Evolutionary conservation across 2,797 vertebrate species (phyloP), one percentile per base, ranked within the genome.

Genomic region (Clarias laeviceps): DNA sequence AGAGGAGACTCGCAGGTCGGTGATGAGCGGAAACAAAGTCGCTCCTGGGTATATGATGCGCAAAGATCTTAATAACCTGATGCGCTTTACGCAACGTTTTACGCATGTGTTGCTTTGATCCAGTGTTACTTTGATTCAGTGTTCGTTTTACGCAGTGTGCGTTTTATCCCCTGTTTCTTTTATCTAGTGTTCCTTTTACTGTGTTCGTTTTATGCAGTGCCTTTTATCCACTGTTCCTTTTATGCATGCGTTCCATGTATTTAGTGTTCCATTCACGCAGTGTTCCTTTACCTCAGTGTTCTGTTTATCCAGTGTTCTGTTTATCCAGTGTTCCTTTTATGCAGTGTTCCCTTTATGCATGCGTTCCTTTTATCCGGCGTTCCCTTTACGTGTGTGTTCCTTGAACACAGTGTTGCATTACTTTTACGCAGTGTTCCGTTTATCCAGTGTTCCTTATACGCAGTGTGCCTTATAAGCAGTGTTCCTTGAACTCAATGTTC

Each of bases 1-100:
- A 97, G 92, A 94, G 95, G 86, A 94, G 96, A 50, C 95, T 97
- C 90, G 95, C 97, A 97, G 97, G 97, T 98, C 94, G 94, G 97
- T 96, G 62, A 80, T 18, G 40, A 54, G 40, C 62, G 22, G 0
- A 80, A 5, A 4, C 76, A 1, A 0, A 2, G 18, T 8, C 22
- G 17, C 9, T 1, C 57, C 18, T 27, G 22, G 32, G 22, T 34
- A 17, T 7, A 6, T 79, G 12, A 61, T 3, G 3, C 27, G 29
- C 20, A 78, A 20, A 14, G 29, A 11, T n/a, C 9, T 72, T 54
- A 27, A 27, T 6, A 59, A 59, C 27, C 29, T 5, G 2, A 45
- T 18, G 37, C 78, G 29, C 37, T n/a, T 56, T 50, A 54, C 24
- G 4, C 32, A 1, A 34, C 7, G 18, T 24, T 40, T 61, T 61